Evolutionary conservation across 1,140 invertebrate genomes (phyloP).

Genomic region (Octopus sinensis): DNA sequence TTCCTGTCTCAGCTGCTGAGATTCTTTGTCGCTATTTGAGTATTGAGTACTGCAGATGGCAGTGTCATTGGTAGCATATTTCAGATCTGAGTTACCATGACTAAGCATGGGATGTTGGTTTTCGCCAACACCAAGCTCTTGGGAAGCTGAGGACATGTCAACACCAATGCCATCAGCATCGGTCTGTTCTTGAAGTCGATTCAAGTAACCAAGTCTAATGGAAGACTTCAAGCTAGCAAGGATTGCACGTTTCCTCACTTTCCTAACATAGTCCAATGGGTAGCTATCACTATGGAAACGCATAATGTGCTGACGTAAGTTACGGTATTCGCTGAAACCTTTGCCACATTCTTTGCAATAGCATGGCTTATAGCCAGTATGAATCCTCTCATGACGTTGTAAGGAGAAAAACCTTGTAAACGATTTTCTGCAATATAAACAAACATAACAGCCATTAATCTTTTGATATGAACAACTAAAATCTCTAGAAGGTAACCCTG

Average conservation of each 20-base stretch:
- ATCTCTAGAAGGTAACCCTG: background rate
- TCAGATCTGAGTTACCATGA: background rate
- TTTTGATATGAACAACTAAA: conserved; percentile 11
- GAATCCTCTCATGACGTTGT: conserved; percentile 97
- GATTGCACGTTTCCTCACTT: conserved; percentile 16
- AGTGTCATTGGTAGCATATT: background rate
- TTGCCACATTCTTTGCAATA: conserved; percentile 64
- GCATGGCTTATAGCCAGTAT: conserved; percentile 91
- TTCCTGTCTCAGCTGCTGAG: conserved; percentile 7
- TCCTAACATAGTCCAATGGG: conserved; percentile 17
- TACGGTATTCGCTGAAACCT: conserved; percentile 58
- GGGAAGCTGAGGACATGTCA: background rate
- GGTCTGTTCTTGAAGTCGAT: background rate
- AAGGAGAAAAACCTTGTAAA: conserved; percentile 97
- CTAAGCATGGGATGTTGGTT: background rate
- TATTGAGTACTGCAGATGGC: background rate
- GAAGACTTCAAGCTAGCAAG: conserved; percentile 20
- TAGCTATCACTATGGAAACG: conserved; percentile 48
- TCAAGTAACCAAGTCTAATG: conserved; percentile 8
- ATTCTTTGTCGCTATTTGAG: background rate
- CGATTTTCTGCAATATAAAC: conserved; percentile 94
- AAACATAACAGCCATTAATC: conserved; percentile 57
- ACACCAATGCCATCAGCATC: background rate
- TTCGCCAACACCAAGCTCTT: background rate
- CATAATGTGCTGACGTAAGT: conserved; percentile 59